phyloP scores from a whole-genome alignment of 2,888 invertebrate genomes.

The Zelleria hepariella region DNA sequence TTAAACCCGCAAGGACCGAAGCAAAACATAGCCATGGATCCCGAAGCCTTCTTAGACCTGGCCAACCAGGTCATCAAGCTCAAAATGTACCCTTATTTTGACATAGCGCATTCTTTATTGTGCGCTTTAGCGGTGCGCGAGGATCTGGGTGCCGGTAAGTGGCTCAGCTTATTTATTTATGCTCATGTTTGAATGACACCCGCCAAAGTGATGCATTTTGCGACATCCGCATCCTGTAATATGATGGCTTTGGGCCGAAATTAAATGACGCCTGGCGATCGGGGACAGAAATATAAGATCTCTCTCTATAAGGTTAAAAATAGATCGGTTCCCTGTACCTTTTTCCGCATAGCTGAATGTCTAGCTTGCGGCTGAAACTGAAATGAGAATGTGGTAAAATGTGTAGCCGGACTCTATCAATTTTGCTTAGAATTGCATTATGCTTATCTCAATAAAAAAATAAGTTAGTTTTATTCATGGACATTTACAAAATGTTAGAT shows the following conservation, averaged over 20 bases:
- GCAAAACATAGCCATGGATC: conserved; percentile 81
- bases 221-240: conserved; percentile 33
- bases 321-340: conserved; percentile 42
- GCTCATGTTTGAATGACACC: conserved; percentile 27
- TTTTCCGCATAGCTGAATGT: conserved; percentile 7
- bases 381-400: neutral
- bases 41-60: conserved; percentile 96
- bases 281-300: conserved; percentile 49
- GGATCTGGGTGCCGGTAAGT: conserved; percentile 90
- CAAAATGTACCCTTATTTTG: conserved; percentile 99
- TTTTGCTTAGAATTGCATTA: too few relatives aligned
- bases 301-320: conserved; percentile 51
- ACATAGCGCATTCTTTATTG: conserved; percentile 95
- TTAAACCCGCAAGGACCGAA: conserved; percentile 21
- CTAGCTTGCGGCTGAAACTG: neutral
- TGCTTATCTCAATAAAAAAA: neutral
- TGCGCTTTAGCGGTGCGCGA: conserved; percentile 96
- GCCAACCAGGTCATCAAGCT: conserved; percentile 99
- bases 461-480: too few relatives aligned
- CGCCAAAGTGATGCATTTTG: conserved; percentile 21
- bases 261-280: neutral
- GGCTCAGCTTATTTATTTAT: conserved; percentile 16
- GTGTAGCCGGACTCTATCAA: neutral
- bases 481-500: too few relatives aligned
- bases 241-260: conserved; percentile 14